Evolutionary conservation across 2,888 invertebrate genomes (phyloP), one percentile per base, ranked within the genome.

Genomic region (Calliopum simillimum): DNA sequence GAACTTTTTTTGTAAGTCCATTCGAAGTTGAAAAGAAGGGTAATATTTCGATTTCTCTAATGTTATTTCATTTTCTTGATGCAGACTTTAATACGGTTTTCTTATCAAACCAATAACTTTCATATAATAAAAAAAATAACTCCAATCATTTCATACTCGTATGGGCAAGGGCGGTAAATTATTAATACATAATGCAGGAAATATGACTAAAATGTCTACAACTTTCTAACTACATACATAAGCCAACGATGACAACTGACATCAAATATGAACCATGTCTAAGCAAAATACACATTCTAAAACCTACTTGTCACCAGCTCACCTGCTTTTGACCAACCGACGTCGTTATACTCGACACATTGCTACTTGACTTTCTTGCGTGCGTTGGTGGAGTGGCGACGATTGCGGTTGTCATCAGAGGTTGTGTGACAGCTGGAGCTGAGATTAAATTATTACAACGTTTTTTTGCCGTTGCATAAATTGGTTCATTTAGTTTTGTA

Each of bases 401-500:
- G 67, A 79, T 80, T 55, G 43, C 12, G 71, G 76, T 76, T 69
- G 81, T 78, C 79, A 80, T 79, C 75, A 82, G 75, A 67, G 81
- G 77, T 78, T 82, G 77, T 59, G 80, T 82, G 43, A 84, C 72
- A 69, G 82, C 83, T 67, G 78, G 75, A 65, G 84, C 81, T 71
- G 82, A 78, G 67, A 76, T 79, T 77, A 84, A 79, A 74, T 77
- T 81, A 73, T 79, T 78, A 74, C 80, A 77, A 75, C 77, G 73
- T 74, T 84, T 85, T 81, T 85, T 84, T 80, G 85, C 84, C 77
- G 81, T 84, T 49, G 85, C 84, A 76, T 85, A 85, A 75, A 85
- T 79, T 62, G 85, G 85, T 75, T 84, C 82, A 70, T 72, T 77
- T 61, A 74, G 74, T 75, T 76, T 75, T 68, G 76, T 75, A 74